phyloP scores from a whole-genome alignment of 2,113 vertebrate species.

The Neomonachus schauinslandi region DNA sequence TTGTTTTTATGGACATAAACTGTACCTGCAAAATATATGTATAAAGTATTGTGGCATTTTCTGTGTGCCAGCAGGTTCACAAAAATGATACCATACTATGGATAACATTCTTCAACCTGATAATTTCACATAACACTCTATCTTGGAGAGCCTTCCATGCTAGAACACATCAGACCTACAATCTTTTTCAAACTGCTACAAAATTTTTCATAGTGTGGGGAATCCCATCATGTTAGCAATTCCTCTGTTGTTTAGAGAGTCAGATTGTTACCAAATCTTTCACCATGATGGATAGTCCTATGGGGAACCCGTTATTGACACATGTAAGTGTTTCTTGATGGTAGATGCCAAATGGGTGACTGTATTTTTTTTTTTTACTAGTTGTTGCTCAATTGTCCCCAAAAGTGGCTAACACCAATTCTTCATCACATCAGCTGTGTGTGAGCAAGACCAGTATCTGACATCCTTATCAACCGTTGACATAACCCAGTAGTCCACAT shows the following conservation, averaged over 20 bases:
- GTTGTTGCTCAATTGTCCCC: neutral
- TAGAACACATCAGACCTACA: neutral
- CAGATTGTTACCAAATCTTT: neutral
- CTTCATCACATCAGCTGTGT: rapidly evolving
- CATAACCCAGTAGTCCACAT: neutral
- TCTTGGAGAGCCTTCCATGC: neutral
- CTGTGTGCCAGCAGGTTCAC: neutral
- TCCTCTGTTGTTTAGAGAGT: neutral
- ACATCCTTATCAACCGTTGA: neutral
- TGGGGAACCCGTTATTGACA: rapidly evolving
- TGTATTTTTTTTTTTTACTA: neutral
- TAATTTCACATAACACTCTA: neutral
- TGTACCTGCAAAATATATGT: neutral
- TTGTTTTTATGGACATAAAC: neutral
- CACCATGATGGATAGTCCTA: neutral
- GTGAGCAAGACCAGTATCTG: neutral
- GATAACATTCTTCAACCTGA: neutral
- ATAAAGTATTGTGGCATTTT: neutral
- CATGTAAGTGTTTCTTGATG: rapidly evolving
- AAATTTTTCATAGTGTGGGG: neutral
- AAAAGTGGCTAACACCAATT: neutral
- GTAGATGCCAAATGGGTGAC: neutral
- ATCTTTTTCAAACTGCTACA: neutral
- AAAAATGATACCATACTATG: neutral
- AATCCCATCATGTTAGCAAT: neutral